Evolutionary conservation across 2,113 vertebrate genomes (phyloP).

Genomic region (Scortum barcoo): DNA sequence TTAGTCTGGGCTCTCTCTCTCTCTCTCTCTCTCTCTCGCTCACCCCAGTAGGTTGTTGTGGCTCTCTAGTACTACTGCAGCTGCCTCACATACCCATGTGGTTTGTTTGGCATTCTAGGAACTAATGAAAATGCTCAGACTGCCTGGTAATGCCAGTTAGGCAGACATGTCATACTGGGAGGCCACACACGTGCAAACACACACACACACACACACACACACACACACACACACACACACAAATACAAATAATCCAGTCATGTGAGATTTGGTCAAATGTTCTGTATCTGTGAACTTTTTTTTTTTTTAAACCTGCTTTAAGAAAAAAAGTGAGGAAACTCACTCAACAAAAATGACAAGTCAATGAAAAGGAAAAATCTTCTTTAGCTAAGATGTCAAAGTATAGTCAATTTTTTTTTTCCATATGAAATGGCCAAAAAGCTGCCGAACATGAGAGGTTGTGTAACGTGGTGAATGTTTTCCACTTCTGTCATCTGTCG

Average conservation of each 20-base stretch:
- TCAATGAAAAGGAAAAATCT: background rate
- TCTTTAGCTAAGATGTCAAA: background rate
- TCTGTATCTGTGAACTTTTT: background rate
- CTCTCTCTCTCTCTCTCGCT: background rate
- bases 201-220: background rate
- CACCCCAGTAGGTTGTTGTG: slow-evolving; percentile 17
- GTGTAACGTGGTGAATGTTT: background rate
- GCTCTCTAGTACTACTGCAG: slow-evolving; percentile 65
- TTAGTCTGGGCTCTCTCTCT: slow-evolving; percentile 21
- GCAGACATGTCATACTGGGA: slow-evolving; percentile 50
- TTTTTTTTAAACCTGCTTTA: background rate
- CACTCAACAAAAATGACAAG: background rate
- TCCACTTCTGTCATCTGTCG: background rate
- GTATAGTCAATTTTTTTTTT: background rate
- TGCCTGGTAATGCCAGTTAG: slow-evolving; percentile 67
- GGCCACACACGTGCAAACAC: slow-evolving; percentile 34
- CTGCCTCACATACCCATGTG: slow-evolving; percentile 71
- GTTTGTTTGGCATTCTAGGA: slow-evolving; percentile 71
- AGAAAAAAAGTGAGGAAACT: background rate
- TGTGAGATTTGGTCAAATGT: slow-evolving; percentile 19
- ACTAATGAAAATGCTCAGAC: slow-evolving; percentile 80
- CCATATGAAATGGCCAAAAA: background rate
- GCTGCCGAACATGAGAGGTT: background rate
- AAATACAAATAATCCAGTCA: slow-evolving; percentile 4
- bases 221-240: background rate